Percentiles rank a stretch among this genome's conserved stretches.
Evolutionary conservation across 2,113 vertebrate species (phyloP).

Genomic region (Eira barbara): DNA sequence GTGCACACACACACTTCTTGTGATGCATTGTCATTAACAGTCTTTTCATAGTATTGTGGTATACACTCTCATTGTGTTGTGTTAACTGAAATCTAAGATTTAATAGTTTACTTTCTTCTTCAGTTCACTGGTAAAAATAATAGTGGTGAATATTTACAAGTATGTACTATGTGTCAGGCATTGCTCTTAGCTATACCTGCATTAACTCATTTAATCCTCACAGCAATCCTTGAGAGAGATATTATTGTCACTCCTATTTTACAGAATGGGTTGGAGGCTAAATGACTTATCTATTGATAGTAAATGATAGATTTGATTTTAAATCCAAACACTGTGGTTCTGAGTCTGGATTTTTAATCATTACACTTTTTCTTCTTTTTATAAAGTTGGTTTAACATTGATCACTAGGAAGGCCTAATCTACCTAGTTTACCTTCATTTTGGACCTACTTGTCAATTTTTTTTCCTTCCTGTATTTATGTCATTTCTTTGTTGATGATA

Average conservation of each 20-base stretch:
- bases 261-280: not conserved
- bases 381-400: not conserved
- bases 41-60: not conserved
- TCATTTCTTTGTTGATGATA: not conserved
- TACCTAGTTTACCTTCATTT: not conserved
- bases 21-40: not conserved
- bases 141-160: not conserved
- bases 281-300: not conserved
- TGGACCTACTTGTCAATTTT: not conserved
- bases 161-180: not conserved
- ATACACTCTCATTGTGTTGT: not conserved
- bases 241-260: not conserved
- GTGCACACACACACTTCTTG: not conserved
- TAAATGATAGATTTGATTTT: not conserved
- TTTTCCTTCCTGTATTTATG: not conserved
- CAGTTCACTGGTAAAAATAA: not conserved
- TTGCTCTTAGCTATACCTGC: not conserved
- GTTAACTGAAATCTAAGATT: not conserved
- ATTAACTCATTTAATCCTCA: not conserved
- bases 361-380: not conserved
- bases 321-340: not conserved
- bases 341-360: not conserved
- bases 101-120: not conserved
- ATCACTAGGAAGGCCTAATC: not conserved
- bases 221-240: not conserved